Evolutionary conservation across 2,113 vertebrate genomes (phyloP), one percentile per base, ranked within the genome.

Genomic region (Callocephalon fimbriatum): DNA sequence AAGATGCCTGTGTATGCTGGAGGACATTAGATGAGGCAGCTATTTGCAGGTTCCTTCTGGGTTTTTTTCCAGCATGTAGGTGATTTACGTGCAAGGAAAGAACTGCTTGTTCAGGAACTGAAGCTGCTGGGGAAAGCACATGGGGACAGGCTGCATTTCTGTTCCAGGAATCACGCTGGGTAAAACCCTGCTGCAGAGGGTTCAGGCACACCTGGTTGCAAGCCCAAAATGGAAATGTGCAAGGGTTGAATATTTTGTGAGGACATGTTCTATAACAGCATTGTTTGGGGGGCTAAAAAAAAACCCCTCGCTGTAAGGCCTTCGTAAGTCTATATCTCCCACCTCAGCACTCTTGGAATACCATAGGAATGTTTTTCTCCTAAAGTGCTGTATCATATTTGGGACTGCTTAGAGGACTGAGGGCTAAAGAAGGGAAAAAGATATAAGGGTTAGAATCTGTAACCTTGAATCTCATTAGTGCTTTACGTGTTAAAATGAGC

Each of bases 221-320:
- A 95, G 95, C 91, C 96, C 96, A 96, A 94, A 95, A 97, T 94
- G 93, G 94, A 97, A 97, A 97, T 94, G 88, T 89, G 91, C 73
- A 26, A 84, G 70, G 66, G 44, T 38, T 68, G 96, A 97, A 95
- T 95, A 87, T 95, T 96, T 94, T 62, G 88, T 38, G 90, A 97
- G 92, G 92, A 87, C 92, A 75, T 56, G 76, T 75, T 95, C 70
- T 95, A 50, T 96, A 95, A 44, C 73, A n/a, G 83, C 94, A 88
- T 94, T 96, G 94, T 96, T 17, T 84, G 77, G 66, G 84, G 84
- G 74, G 62, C 63, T 67, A 4, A 63, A 82, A 58, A 66, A 66
- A 61, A 40, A 3, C 15, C 31, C 47, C 65, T 19, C 1, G 2
- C 82, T 80, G 51, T 3, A 92, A 59, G 61, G 38, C 48, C 53